Evolutionary conservation across 2,113 vertebrate genomes (phyloP).

Genomic region (Catharus minimus): DNA sequence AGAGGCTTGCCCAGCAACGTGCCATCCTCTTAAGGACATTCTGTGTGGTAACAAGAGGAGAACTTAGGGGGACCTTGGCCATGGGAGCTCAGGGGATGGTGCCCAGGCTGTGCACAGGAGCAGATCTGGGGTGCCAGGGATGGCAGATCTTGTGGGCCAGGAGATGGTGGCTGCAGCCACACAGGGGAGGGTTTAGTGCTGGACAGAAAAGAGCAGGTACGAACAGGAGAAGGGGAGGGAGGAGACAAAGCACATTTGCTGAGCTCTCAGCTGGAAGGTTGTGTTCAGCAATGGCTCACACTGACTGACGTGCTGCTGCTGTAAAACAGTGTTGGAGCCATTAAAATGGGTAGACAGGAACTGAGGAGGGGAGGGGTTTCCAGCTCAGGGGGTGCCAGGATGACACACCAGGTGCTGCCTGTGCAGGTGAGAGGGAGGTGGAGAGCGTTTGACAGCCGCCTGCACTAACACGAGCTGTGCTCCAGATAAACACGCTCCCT

Average conservation of each 20-base stretch:
- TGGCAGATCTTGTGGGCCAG: not conserved
- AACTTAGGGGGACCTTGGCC: not conserved
- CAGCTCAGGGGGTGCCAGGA: not conserved
- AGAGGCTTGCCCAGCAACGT: not conserved
- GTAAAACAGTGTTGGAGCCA: not conserved
- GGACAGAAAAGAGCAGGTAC: not conserved
- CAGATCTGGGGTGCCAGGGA: not conserved
- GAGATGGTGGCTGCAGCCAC: not conserved
- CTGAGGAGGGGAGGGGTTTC: not conserved
- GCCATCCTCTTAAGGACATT: not conserved
- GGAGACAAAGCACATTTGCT: not conserved
- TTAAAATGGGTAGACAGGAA: not conserved
- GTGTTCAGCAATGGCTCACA: not conserved
- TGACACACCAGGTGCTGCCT: not conserved
- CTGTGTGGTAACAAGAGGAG: not conserved
- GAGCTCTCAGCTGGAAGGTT: not conserved
- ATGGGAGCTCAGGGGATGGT: fast-evolving
- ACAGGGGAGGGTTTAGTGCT: not conserved
- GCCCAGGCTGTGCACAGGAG: not conserved
- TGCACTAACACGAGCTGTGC: not conserved
- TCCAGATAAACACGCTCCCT: not conserved
- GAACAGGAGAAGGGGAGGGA: not conserved
- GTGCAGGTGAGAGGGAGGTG: not conserved
- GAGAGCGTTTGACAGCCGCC: not conserved
- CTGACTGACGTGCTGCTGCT: not conserved